Conservation (phyloP, 2,888 invertebrate species). For the Alloscopus bannaensis region DNA sequence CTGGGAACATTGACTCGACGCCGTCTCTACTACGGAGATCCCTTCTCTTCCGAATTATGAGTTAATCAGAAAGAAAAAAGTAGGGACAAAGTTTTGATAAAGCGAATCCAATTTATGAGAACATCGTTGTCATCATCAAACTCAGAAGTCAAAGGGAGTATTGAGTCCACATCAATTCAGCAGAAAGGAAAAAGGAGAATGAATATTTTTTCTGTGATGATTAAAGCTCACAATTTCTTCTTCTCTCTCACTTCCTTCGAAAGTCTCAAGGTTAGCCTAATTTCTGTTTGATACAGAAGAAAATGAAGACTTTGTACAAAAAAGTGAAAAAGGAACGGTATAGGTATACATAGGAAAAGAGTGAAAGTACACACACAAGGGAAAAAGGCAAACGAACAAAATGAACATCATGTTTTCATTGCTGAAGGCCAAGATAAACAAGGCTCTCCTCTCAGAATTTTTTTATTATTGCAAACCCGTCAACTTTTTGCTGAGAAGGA, state of each 20-base stretch:
- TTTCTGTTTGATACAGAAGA: not conserved
- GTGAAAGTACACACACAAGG: constrained; percentile 3
- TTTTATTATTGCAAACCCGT: constrained; percentile 3
- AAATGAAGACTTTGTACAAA: not conserved
- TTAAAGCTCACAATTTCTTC: not conserved
- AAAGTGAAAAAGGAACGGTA: constrained; percentile 6
- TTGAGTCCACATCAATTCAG: no score
- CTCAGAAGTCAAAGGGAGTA: no score
- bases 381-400: constrained; percentile 15
- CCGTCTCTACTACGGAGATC: no score
- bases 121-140: no score
- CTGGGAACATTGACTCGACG: no score
- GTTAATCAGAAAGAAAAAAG: no score
- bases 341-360: not conserved
- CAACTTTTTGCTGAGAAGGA: constrained; percentile 7
- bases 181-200: not conserved
- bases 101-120: no score
- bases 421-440: constrained; percentile 35
- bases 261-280: not conserved
- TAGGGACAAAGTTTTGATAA: no score
- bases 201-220: not conserved
- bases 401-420: constrained; percentile 39
- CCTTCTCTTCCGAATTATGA: no score
- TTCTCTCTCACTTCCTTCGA: not conserved
- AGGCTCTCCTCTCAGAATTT: not conserved